These are phyloP conservation scores for Mactra quadrangularis DNA, from an alignment of 1,140 invertebrate genomes.

Conservation along the genomic window DNA sequence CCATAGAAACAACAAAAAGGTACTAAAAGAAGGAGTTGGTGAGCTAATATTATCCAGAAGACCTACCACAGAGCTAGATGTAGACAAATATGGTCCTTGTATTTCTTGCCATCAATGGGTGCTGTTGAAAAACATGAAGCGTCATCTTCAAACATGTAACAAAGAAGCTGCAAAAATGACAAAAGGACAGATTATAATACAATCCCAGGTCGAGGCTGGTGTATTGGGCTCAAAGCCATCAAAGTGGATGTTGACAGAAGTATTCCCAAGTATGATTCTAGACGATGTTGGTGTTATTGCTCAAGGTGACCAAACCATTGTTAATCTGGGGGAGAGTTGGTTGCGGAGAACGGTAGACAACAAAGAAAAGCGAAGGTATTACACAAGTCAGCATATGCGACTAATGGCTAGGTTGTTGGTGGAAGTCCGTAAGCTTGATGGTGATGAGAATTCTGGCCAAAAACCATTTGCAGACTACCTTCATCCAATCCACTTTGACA, in stretches of 20 bases:
- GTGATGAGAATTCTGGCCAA: background rate
- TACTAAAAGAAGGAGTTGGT: too few relatives aligned
- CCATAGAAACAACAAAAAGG: too few relatives aligned
- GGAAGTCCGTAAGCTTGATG: background rate
- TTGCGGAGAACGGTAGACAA: constrained; percentile 42
- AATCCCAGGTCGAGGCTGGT: background rate
- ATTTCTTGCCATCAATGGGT: constrained; percentile 7
- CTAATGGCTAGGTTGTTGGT: constrained; percentile 46
- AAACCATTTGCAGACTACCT: constrained; percentile 43
- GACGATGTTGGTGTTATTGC: constrained; percentile 1
- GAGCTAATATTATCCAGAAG: too few relatives aligned
- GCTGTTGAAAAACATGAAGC: constrained; percentile 3
- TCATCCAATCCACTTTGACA: constrained; percentile 42
- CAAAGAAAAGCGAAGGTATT: constrained; percentile 39
- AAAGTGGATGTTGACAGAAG: constrained; percentile 12
- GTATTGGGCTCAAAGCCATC: constrained; percentile 4
- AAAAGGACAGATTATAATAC: background rate
- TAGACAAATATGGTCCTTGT: constrained; percentile 11
- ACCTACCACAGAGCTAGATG: constrained; percentile 5
- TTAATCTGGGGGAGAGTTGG: constrained; percentile 50
- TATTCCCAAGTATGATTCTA: constrained; percentile 10
- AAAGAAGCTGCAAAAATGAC: background rate
- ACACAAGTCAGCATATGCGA: constrained; percentile 35
- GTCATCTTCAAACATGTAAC: background rate
- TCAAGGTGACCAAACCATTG: constrained; percentile 35